Base-by-base conservation (phyloP, 2,113 vertebrate species). In the Papio anubis region DNA sequence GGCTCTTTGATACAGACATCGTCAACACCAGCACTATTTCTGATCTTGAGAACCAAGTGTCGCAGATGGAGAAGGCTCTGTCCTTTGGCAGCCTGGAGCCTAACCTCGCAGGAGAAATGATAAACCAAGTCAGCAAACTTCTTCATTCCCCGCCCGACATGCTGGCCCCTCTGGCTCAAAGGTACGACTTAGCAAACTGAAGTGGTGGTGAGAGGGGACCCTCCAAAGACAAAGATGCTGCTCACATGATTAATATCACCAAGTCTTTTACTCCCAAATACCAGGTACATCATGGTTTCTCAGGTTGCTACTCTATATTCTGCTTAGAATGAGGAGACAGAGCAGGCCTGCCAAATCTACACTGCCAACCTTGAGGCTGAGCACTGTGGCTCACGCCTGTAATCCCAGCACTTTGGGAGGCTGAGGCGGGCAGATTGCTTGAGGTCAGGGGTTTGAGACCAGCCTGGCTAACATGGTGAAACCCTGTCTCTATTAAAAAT, bases 71-170 rank as follows among this genome's bases (percentile, higher is more conserved):
- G 96, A 76, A 95, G 45, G 95, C 96, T 43, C 88, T 99, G 96
- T 98, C 99, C 88, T 96, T 98, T 0, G 98, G 98, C 91, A 97
- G 96, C 94, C 96, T 99, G 96, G 97, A 90, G 97, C 98, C 59
- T 97, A 91, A 73, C 85, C 99, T 95, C 97, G 99, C 98, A 13
- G 90, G 40, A 85, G 97, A 93, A 52, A 98, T 98, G 97, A 85
- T 99, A 73, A 95, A 78, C 25, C 81, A 98, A 32, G 98, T 99
- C 97, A 99, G 99, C 98, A 98, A 96, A 87, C 98, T 99, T 92
- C 98, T 99, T 95, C 98, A 97, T 40, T 97, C 93, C 78, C 91
- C 99, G 23, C n/a, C 98, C 0, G 12, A 30, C 8, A 79, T 98
- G n/a, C 96, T 99, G 61, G 97, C 98, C 5, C 94, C 76, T 27